Conservation (phyloP, 2,113 vertebrate species). For the Tragulus kanchil region DNA sequence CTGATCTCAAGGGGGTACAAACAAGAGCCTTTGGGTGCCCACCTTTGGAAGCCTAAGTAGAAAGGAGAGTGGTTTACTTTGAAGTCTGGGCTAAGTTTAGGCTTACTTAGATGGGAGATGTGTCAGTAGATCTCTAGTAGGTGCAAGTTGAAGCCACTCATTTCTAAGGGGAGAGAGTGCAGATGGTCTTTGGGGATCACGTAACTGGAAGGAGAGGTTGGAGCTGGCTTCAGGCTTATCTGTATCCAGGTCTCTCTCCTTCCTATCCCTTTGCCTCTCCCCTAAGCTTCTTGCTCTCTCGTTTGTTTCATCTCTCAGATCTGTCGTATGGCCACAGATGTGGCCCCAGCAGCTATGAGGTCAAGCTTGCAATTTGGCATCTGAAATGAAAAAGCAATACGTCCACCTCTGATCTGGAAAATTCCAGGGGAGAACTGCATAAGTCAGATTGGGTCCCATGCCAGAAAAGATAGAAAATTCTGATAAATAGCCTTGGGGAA, state of each 20-base stretch:
- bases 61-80: not conserved
- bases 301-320: not conserved
- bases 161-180: not conserved
- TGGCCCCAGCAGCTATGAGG: not conserved
- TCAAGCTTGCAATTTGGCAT: not conserved
- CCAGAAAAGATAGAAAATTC: conserved; percentile 22
- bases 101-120: not conserved
- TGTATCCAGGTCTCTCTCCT: not conserved
- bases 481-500: not conserved
- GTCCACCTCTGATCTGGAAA: conserved; percentile 50
- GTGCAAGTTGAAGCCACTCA: not conserved
- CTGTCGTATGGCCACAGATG: not conserved
- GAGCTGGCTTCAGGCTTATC: not conserved
- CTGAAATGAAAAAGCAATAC: conserved; percentile 41
- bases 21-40: not conserved
- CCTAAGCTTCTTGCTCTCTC: not conserved
- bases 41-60: not conserved
- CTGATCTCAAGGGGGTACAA: not conserved
- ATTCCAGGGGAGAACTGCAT: conserved; percentile 10
- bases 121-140: not conserved
- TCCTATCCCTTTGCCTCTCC: not conserved
- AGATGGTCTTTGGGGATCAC: not conserved
- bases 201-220: not conserved
- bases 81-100: not conserved
- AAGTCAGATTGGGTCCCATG: not conserved